phyloP scores from a whole-genome alignment of 2,888 invertebrate species.

The Drosophila fulvimacula region DNA sequence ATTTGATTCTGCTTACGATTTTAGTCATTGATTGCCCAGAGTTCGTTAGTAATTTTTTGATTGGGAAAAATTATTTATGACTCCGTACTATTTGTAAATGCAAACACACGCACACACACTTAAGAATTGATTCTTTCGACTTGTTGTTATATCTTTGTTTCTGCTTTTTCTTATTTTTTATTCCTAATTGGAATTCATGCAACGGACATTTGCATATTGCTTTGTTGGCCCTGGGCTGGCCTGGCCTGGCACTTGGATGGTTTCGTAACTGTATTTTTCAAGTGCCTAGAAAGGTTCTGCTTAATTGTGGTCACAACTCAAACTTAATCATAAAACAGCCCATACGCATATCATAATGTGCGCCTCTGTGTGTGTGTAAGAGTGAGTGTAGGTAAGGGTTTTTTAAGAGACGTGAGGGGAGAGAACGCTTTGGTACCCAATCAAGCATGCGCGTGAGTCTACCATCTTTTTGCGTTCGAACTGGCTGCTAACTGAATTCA shows the following conservation, averaged over 20 bases:
- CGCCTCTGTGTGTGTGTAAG: neutral
- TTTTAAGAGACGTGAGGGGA: neutral
- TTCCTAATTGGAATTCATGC: conserved; percentile 82
- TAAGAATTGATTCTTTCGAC: conserved; percentile 49
- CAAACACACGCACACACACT: conserved; percentile 67
- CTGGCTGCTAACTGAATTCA: conserved; percentile 79
- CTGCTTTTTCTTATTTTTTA: conserved; percentile 29
- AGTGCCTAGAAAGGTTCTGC: conserved; percentile 79
- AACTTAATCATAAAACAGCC: conserved; percentile 73
- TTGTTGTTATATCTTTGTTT: conserved; percentile 21
- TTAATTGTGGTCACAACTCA: conserved; percentile 73
- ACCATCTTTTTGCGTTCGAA: conserved; percentile 65
- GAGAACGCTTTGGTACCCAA: conserved; percentile 43
- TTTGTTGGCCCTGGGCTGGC: conserved; percentile 60
- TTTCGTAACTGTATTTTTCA: conserved; percentile 73
- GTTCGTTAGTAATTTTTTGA: conserved; percentile 76
- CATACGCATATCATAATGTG: conserved; percentile 10
- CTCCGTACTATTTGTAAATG: conserved; percentile 62
- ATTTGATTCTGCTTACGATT: conserved; percentile 64
- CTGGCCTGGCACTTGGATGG: conserved; percentile 55
- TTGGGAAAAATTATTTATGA: conserved; percentile 79
- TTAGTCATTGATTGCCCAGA: conserved; percentile 69
- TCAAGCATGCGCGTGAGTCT: conserved; percentile 77
- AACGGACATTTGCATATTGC: conserved; percentile 75
- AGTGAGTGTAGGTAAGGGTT: conserved; percentile 2